Percentiles rank a stretch among this genome's conserved stretches.
phyloP scores from a whole-genome alignment of 2,797 vertebrate genomes.

The Microhierax caerulescens region DNA sequence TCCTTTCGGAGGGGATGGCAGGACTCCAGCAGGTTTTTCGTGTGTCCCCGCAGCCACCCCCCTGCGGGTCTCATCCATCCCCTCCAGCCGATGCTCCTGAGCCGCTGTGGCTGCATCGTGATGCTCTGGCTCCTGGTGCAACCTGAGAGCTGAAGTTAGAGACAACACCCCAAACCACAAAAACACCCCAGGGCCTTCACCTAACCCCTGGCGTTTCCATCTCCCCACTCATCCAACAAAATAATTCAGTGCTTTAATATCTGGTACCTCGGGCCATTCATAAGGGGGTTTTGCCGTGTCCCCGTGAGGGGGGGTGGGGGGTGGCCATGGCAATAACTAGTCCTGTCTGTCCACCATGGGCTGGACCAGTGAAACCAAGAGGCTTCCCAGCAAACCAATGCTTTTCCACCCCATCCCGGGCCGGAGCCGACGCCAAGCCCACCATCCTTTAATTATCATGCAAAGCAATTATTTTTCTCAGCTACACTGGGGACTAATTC shows the following conservation, averaged over 20 bases:
- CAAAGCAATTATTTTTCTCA: slow-evolving; percentile 34
- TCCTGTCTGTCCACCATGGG: fast-evolving
- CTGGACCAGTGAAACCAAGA: not conserved
- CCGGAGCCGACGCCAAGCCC: not conserved
- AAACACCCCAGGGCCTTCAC: fast-evolving
- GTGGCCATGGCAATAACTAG: not conserved
- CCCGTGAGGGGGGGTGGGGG: fast-evolving
- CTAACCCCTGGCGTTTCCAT: fast-evolving
- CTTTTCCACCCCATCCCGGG: not conserved
- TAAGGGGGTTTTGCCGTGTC: fast-evolving
- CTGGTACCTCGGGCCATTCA: fast-evolving
- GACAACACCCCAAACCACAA: fast-evolving
- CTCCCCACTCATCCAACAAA: not conserved
- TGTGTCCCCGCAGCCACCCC: fast-evolving
- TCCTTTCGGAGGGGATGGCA: slow-evolving; percentile 71
- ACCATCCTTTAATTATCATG: slow-evolving; percentile 12
- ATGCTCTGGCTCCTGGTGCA: not conserved
- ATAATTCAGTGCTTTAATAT: fast-evolving
- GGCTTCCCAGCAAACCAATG: not conserved
- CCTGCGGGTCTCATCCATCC: fast-evolving
- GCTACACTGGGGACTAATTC: not conserved
- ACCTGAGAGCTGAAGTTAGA: not conserved
- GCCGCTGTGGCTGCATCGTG: fast-evolving
- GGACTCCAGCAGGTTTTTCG: not conserved
- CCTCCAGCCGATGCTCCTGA: fast-evolving